Percentiles rank a stretch among this genome's conserved stretches.
Conservation (phyloP, 2,888 invertebrate genomes). For the Anarsia innoxiella region DNA sequence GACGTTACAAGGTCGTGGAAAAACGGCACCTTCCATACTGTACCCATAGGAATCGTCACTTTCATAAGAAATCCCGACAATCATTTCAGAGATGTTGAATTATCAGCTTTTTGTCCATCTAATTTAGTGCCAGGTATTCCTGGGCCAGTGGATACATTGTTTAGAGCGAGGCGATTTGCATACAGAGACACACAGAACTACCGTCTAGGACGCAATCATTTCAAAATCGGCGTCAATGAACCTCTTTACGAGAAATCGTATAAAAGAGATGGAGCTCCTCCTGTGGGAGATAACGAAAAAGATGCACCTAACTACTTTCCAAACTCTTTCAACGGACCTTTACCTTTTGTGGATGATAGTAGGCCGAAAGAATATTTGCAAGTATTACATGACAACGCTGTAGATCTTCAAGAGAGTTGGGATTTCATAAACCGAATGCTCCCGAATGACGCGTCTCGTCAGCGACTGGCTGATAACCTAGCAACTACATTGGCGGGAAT, state of each 20-base stretch:
- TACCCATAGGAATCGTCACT: slow-evolving; percentile 38
- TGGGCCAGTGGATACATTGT: slow-evolving; percentile 42
- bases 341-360: slow-evolving; percentile 19
- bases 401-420: slow-evolving; percentile 72
- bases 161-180: slow-evolving; percentile 35
- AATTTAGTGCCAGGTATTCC: slow-evolving; percentile 54
- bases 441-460: slow-evolving; percentile 17
- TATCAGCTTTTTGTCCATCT: slow-evolving; percentile 40
- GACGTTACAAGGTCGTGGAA: slow-evolving; percentile 43
- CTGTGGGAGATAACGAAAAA: slow-evolving; percentile 80
- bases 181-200: slow-evolving; percentile 37
- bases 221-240: slow-evolving; percentile 41
- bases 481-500: slow-evolving; percentile 4
- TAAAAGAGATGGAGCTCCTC: slow-evolving; percentile 67
- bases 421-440: slow-evolving; percentile 79
- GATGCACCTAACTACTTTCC: slow-evolving; percentile 65
- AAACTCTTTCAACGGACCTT: slow-evolving; percentile 24
- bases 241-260: slow-evolving; percentile 23
- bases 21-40: slow-evolving; percentile 45
- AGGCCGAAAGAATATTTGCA: slow-evolving; percentile 14
- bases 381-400: slow-evolving; percentile 15
- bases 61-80: slow-evolving; percentile 42
- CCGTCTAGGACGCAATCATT: slow-evolving; percentile 38
- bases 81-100: slow-evolving; percentile 37
- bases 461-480: slow-evolving; percentile 16